phyloP scores from a whole-genome alignment of 2,797 vertebrate genomes.

The Lepidocolaptes lacrymiger region DNA sequence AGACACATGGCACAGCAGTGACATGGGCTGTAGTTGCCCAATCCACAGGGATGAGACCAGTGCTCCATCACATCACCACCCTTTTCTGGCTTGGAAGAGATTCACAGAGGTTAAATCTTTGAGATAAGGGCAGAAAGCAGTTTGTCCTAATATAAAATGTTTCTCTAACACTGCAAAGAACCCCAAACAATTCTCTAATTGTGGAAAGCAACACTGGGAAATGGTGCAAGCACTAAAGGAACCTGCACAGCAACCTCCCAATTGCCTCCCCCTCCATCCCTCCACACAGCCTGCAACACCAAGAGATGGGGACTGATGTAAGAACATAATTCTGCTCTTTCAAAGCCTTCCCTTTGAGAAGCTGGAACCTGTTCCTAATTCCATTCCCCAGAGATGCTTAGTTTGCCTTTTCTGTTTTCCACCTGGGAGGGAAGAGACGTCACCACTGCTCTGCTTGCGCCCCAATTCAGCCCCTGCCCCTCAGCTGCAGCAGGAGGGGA shows the following conservation, averaged over 20 bases:
- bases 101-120: background rate
- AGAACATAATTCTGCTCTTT: background rate
- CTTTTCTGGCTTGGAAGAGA: background rate
- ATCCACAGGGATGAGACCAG: accelerated
- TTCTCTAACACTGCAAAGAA: background rate
- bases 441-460: too few relatives aligned
- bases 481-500: background rate
- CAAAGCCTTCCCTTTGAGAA: background rate
- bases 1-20: background rate
- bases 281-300: background rate
- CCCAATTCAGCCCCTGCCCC: background rate
- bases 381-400: background rate
- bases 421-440: background rate
- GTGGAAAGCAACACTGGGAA: background rate
- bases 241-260: background rate
- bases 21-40: accelerated
- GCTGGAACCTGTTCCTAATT: background rate
- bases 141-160: background rate
- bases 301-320: accelerated
- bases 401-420: background rate
- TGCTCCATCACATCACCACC: accelerated
- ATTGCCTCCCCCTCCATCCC: background rate
- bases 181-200: background rate
- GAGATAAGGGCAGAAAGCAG: background rate
- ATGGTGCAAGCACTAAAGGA: background rate